phyloP scores from a whole-genome alignment of 2,888 invertebrate genomes.

The Nomada lathburiana region DNA sequence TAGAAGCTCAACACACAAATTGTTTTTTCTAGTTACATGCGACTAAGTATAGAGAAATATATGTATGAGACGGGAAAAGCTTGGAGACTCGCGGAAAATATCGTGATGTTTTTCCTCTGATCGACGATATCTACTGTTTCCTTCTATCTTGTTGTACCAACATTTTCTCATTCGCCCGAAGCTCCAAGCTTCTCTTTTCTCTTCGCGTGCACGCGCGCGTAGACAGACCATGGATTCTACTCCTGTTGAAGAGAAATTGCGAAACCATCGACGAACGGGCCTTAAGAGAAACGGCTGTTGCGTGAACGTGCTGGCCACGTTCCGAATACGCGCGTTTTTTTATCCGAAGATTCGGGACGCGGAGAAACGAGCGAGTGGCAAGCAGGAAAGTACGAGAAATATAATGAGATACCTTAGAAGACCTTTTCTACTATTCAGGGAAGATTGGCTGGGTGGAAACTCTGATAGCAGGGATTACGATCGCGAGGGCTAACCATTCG shows the following conservation, averaged over 20 bases:
- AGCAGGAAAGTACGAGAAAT: background rate
- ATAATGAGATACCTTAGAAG: conserved; percentile 4
- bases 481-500: background rate
- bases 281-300: conserved; percentile 44
- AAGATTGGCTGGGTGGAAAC: conserved; percentile 28
- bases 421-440: conserved; percentile 28
- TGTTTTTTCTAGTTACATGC: conserved; percentile 15
- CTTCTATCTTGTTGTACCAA: background rate
- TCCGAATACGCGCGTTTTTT: conserved; percentile 44
- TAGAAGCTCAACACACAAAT: conserved; percentile 23
- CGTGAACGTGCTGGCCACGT: conserved; percentile 74
- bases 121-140: background rate
- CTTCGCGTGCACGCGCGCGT: background rate
- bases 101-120: background rate
- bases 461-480: conserved; percentile 14
- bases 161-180: background rate
- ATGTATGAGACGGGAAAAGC: conserved; percentile 17
- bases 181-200: conserved; percentile 36
- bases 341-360: conserved; percentile 42
- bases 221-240: conserved; percentile 31
- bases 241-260: conserved; percentile 25
- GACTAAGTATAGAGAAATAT: conserved; percentile 7
- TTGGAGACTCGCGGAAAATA: conserved; percentile 15
- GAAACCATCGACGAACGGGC: conserved; percentile 52
- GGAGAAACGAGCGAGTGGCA: conserved; percentile 33